Base-by-base conservation (phyloP, 2,113 vertebrate species). In the Poeciliopsis retropinna region DNA sequence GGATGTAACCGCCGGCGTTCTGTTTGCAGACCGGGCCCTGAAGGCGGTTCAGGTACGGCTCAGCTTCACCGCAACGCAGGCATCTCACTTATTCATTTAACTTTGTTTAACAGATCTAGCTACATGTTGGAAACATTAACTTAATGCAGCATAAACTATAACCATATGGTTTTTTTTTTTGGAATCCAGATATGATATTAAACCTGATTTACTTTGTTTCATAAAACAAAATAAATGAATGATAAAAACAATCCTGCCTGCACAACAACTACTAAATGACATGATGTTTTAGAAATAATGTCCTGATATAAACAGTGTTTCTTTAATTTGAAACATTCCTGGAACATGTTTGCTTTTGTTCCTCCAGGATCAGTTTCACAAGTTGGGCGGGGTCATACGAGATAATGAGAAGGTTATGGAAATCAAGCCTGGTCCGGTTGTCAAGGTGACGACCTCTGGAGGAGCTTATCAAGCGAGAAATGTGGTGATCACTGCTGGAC, bases 11-110 rank as follows among this genome's bases (percentile, higher is more conserved):
- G 97, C 91, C 0, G 97, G 97, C 11, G 85, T 98, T 70, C 91
- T 99, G 83, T 96, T 92, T 0, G 97, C 97, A 0, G 95, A 96
- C 76, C 94, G 95, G n/a, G 95, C 95, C 0, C 94, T 99, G 68
- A 88, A 75, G 69, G 88, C 88, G 0, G 95, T 93, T 6, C 97
- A 98, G 97, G 97, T 98, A 86, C 74, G 34, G n/a, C 14, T n/a
- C 25, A 54, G 17, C 7, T 30, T 62, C 28, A 62, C 22, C 9
- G 22, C 47, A 2, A 54, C 2, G 7, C 15, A 22, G 19, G 39
- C 13, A 39, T 39, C 37, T 13, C 10, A 41, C 3, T 41, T 41
- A 15, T 41, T 15, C 10, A 37, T 12, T 37, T 11, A 12, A 37
- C 34, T 37, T 37, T 37, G 34, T 37, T 37, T 37, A 37, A 37